Base-by-base conservation (phyloP, 1,140 invertebrate species). In the Bursaphelenchus mucronatus region DNA sequence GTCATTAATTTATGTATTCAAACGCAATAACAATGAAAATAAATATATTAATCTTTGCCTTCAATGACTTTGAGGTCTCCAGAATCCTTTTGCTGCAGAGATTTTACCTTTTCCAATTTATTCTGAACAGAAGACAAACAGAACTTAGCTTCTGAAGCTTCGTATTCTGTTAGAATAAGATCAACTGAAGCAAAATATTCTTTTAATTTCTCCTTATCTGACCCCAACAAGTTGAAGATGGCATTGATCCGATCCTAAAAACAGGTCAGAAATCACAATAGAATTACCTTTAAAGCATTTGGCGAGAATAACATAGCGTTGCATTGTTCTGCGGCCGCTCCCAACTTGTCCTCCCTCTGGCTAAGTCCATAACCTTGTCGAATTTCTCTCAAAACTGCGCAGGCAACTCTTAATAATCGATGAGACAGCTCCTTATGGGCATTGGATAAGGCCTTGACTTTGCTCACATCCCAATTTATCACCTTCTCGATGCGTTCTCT, bases 201-300 rank as follows among this genome's bases (percentile, higher is more conserved):
- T 39, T 11, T 17, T n/a, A 59, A 11, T 59, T 59, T 39, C 41
- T 13, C 13, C 11, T 44, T 39, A 50, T 59, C 57, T 1, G 57
- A 19, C 30, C 45, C 57, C 10, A 59, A 39, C 11, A 59, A 39
- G 10, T 59, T 59, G 40, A 59, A 50, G 40, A 59, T 30, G 41
- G 13, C 57, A 39, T 59, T 59, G 57, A 59, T 59, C 1, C 57
- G 57, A 39, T 59, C 57, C 57, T 59, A 50, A 45, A 44, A 59
- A 41, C 40, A 59, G 1, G 4, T 40, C 52, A 44, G 13, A 59
- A 39, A 11, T 15, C 2, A 40, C 44, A 44, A 59, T 15, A 13
- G 39, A 6, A 44, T 55, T 55, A 45, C 57, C 57, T 59, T 59
- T 19, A 59, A 9, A 57, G 57, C 57, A 50, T 59, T 43, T 13